These are phyloP conservation scores for Helleia helle DNA, from an alignment of 2,888 invertebrate species.

Conservation along the genomic window DNA sequence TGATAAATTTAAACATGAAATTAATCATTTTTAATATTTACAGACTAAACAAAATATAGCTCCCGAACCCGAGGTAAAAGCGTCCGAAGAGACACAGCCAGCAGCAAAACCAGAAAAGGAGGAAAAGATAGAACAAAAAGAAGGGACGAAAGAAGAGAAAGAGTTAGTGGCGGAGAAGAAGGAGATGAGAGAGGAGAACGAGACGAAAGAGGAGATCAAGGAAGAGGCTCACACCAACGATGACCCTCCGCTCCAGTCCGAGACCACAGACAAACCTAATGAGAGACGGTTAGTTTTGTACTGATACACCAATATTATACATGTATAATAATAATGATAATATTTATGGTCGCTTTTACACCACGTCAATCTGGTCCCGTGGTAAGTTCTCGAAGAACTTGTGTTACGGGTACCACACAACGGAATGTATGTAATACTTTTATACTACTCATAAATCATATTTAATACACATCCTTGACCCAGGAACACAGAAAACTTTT, in stretches of 20 bases:
- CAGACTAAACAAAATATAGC: background rate
- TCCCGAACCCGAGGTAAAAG: conserved; percentile 6
- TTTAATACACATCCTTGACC: too few relatives aligned
- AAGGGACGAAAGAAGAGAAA: conserved; percentile 10
- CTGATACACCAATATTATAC: too few relatives aligned
- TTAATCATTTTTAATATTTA: background rate
- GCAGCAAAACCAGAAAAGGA: conserved; percentile 13
- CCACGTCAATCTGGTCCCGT: too few relatives aligned
- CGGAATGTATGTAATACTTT: too few relatives aligned
- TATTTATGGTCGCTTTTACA: too few relatives aligned
- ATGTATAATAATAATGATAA: too few relatives aligned
- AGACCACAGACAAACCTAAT: conserved; percentile 43
- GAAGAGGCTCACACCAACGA: conserved; percentile 32
- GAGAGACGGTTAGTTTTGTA: conserved; percentile 52
- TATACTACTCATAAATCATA: too few relatives aligned
- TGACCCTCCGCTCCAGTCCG: conserved; percentile 54
- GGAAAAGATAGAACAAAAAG: too few relatives aligned
- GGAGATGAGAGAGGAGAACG: too few relatives aligned
- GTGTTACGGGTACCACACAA: too few relatives aligned
- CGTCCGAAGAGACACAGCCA: conserved; percentile 5
- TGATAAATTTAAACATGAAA: background rate
- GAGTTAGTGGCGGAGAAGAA: conserved; percentile 12
- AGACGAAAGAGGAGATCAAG: conserved; percentile 12
- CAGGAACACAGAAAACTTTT: too few relatives aligned
- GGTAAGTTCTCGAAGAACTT: too few relatives aligned